Percentiles rank a stretch among this genome's conserved stretches.
These are phyloP conservation scores for Mormyrus lacerda DNA, from an alignment of 2,113 vertebrate genomes.

Conservation along the genomic window DNA sequence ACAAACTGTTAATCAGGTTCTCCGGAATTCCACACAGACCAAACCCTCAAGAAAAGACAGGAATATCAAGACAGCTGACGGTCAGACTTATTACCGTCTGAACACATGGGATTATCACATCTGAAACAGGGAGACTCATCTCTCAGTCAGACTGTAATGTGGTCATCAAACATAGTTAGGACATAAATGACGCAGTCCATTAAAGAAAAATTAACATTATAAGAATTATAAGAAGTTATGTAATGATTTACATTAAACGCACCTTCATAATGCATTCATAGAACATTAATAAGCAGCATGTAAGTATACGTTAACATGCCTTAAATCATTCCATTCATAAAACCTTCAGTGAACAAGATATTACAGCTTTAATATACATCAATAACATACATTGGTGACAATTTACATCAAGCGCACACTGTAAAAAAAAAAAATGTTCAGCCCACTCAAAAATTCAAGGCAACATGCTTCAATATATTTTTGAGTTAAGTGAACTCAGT, in stretches of 20 bases:
- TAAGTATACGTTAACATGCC: background rate
- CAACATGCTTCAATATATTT: no score
- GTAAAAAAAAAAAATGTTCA: no score
- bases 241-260: background rate
- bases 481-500: no score
- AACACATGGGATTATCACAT: background rate
- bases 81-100: background rate
- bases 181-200: background rate
- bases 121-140: background rate
- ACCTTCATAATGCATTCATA: background rate
- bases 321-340: background rate
- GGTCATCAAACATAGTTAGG: background rate
- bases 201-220: background rate
- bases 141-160: background rate
- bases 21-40: slow-evolving; percentile 96
- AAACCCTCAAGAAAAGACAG: slow-evolving; percentile 64
- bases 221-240: background rate
- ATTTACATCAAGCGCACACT: background rate
- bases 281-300: background rate
- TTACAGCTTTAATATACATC: background rate
- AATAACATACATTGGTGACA: background rate
- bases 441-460: no score
- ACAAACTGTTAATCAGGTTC: slow-evolving; percentile 85
- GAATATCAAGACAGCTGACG: background rate
- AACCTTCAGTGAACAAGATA: background rate